Evolutionary conservation across 2,113 vertebrate genomes (phyloP), one percentile per base, ranked within the genome.

Genomic region (Podarcis muralis): DNA sequence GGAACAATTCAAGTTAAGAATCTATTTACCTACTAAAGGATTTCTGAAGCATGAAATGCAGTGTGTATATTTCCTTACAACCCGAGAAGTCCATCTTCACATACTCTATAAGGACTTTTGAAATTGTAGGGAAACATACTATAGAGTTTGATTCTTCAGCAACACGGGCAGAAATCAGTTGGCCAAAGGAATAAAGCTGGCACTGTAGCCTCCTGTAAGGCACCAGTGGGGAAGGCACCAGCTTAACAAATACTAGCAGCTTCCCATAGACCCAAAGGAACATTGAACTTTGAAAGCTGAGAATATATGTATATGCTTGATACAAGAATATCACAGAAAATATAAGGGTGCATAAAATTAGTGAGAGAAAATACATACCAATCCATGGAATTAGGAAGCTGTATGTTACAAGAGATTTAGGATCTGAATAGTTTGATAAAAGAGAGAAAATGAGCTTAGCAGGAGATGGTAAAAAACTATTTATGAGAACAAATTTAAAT

Each of bases 331-430:
- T 53, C 12, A 59, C 16, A 59, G 15, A 23, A n/a, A 35, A 65
- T 81, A 81, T 18, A 81, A 25, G 37, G 4, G 18, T 15, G 18
- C 68, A 48, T 71, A n/a, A 48, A 48, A 71, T 48, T 22, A 91
- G 16, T 48, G 66, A 90, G 87, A 12, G 66, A 65, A 66, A 86
- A 30, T 83, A 75, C 90, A 91, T 91, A 94, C 95, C 93, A 0
- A 92, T 93, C 95, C 95, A 96, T n/a, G 94, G 92, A 81, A 78
- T 0, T 0, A 92, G 0, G n/a, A 92, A 85, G 13, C 13, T 57
- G 59, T 95, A 96, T n/a, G 76, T 7, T 8, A 87, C 0, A 1
- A 1, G 5, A n/a, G 89, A 0, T 89, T 96, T 96, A 5, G 68
- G 48, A 72, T 96, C 95, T 96, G 84, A 66, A 77, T 85, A 84